Evolutionary conservation across 2,797 vertebrate genomes (phyloP).

Genomic region (Acestrorhynchus altus): DNA sequence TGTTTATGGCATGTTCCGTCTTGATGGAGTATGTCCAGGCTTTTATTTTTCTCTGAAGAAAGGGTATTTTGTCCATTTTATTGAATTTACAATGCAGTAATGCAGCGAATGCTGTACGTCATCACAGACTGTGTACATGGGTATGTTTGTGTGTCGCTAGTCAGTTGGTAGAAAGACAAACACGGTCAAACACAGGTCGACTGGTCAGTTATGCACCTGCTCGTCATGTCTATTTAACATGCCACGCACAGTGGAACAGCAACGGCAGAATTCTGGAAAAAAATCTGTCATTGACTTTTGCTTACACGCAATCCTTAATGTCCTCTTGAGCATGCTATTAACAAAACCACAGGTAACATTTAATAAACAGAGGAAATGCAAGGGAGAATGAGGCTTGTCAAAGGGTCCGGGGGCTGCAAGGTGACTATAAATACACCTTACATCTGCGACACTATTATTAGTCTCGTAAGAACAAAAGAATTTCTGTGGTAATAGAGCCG

Average conservation of each 20-base stretch:
- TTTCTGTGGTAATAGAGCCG: conserved; percentile 85
- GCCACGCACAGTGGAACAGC: neutral
- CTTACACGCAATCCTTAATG: conserved; percentile 35
- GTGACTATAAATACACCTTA: conserved; percentile 89
- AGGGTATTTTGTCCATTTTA: neutral
- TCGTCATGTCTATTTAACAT: neutral
- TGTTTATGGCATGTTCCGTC: neutral
- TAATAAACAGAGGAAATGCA: conserved; percentile 90
- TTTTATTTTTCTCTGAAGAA: neutral
- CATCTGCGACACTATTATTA: conserved; percentile 88
- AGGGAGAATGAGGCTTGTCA: conserved; percentile 87
- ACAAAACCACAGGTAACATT: conserved; percentile 65
- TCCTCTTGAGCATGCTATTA: conserved; percentile 46
- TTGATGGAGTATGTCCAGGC: neutral
- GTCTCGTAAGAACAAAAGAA: conserved; percentile 89
- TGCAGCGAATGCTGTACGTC: neutral
- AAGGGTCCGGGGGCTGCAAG: conserved; percentile 58
- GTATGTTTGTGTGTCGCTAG: neutral
- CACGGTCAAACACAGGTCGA: neutral
- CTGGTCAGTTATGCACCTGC: conserved; percentile 1
- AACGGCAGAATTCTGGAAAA: conserved; percentile 17
- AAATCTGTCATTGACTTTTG: conserved; percentile 37
- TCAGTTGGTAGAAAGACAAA: neutral
- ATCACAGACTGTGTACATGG: neutral
- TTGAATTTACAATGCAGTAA: neutral